A percentile compares a stretch with the other conserved stretches of the same genome.
phyloP scores from a whole-genome alignment of 2,888 invertebrate species.

The Orthosia gracilis region DNA sequence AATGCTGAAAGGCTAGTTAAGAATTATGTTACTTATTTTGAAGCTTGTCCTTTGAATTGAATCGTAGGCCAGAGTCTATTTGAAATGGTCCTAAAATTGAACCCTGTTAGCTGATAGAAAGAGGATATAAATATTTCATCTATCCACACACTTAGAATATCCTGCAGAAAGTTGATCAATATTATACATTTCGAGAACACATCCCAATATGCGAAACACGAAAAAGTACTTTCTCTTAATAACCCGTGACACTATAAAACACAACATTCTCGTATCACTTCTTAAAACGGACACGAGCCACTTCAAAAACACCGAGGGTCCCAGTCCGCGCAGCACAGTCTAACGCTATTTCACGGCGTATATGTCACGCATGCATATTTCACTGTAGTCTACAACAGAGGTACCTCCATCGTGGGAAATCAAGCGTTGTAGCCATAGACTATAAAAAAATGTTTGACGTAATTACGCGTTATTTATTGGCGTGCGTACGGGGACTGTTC shows the following conservation, averaged over 20 bases:
- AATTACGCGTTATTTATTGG: constrained; percentile 73
- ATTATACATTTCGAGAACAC: not conserved
- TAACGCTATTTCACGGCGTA: constrained; percentile 84
- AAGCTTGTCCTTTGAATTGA: not conserved
- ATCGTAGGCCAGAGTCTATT: not conserved
- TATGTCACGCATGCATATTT: constrained; percentile 87
- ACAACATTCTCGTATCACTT: constrained; percentile 43
- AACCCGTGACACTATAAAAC: constrained; percentile 40
- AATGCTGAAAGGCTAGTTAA: not conserved
- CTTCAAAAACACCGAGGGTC: constrained; percentile 66
- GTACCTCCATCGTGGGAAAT: constrained; percentile 86
- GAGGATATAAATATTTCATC: not conserved
- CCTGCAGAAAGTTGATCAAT: not conserved
- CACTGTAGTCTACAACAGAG: constrained; percentile 83
- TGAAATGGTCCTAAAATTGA: not conserved
- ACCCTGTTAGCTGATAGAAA: not conserved
- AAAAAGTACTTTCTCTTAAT: constrained; percentile 2
- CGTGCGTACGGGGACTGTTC: constrained; percentile 28
- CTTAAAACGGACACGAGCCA: constrained; percentile 65
- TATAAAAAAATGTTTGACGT: constrained; percentile 61
- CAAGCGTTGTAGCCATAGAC: constrained; percentile 60
- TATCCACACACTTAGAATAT: not conserved
- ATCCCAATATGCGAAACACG: not conserved
- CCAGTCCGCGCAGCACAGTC: constrained; percentile 69
- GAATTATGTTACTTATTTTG: too few relatives aligned